Base-by-base conservation (phyloP, 2,888 invertebrate genomes). In the Epirrita christyi region DNA sequence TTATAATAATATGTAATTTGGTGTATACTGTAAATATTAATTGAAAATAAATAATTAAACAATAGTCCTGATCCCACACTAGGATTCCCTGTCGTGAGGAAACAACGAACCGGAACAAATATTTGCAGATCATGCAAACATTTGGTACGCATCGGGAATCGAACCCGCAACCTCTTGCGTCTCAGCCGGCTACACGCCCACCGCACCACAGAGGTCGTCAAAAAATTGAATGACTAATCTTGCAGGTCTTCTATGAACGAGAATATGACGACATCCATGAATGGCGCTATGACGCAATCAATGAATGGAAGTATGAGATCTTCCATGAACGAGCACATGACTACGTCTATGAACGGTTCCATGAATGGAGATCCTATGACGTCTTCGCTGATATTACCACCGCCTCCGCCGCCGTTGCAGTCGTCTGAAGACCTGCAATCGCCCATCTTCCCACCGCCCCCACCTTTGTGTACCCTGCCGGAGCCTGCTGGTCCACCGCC, bases 311-410 rank as follows among this genome's bases (percentile, higher is more conserved):
- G 32, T 46, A 60, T 67, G 48, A 49, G 44, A 13, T 43, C 51
- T 1, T 52, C 52, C 2, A 38, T 52, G 32, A 38, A 32, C 15
- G 45, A 41, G 2, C 27, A 45, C 0, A 59, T 71, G 64, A 61
- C 68, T 55, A 48, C 65, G 6, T 79, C 81, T 1, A 59, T 76
- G 44, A 69, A 68, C 29, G 59, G 62, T 43, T 66, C 68, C 59
- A 71, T 74, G 59, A 79, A 78, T 49, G 80, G 80, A 0, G 80
- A 80, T 32, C 68, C 68, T 61, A 81, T 83, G 83, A 72, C 85
- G 69, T 82, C 83, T 55, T 83, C 84, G 43, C 57, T 81, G 62
- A 74, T 71, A 0, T 28, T 82, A 44, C 83, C 88, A 28, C 88
- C 87, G 15, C 87, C 88, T 29, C 87, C 89, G 36, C 83, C 71